These are phyloP conservation scores for Habropoda laboriosa DNA, from an alignment of 1,140 invertebrate genomes.

Conservation along the genomic window DNA sequence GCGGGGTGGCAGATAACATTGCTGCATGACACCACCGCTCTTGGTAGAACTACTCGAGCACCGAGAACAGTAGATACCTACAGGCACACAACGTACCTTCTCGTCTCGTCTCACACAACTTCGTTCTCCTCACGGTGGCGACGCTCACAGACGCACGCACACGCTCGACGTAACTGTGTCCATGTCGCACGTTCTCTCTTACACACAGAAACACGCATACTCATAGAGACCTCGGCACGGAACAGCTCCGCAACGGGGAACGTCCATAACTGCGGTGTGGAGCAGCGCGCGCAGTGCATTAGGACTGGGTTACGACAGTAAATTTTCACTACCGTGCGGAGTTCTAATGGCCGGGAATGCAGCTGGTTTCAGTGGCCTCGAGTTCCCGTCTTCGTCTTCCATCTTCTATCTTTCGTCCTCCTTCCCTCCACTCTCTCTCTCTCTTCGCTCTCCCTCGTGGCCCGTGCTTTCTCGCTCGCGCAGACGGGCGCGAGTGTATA, in stretches of 20 bases:
- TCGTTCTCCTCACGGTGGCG: too few species aligned
- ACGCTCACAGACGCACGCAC: not conserved
- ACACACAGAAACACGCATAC: not conserved
- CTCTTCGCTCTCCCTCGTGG: conserved; percentile 7
- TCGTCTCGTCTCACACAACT: conserved; percentile 32
- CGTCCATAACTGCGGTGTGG: conserved; percentile 75
- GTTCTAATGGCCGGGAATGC: conserved; percentile 81
- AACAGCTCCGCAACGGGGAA: conserved; percentile 63
- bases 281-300: conserved; percentile 75
- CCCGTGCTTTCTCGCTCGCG: conserved; percentile 10
- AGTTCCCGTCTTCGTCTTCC: conserved; percentile 60
- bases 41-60: conserved; percentile 76
- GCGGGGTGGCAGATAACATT: conserved; percentile 80
- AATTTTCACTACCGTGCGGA: conserved; percentile 81
- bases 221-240: too few species aligned
- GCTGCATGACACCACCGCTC: conserved; percentile 80
- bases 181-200: not conserved
- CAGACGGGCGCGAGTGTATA: not conserved
- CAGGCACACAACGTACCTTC: conserved; percentile 67
- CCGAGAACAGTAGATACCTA: conserved; percentile 69
- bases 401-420: conserved; percentile 16
- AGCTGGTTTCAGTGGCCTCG: conserved; percentile 81
- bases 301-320: conserved; percentile 82
- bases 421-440: conserved; percentile 26
- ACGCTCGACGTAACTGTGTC: not conserved